phyloP scores from a whole-genome alignment of 1,140 invertebrate species.

The Contarinia nasturtii region DNA sequence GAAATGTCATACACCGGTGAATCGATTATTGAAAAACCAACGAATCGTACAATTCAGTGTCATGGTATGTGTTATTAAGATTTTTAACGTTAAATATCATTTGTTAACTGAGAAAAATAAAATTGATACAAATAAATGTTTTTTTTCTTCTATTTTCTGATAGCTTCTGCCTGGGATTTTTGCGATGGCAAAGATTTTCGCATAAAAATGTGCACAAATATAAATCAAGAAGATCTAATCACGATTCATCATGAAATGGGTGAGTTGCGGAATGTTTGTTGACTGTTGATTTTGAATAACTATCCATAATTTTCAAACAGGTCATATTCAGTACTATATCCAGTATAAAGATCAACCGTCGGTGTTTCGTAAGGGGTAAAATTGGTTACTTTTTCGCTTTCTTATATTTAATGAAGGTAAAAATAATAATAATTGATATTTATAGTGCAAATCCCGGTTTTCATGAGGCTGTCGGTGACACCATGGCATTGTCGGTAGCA shows the following conservation, averaged over 20 bases:
- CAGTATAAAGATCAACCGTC: slow-evolving; percentile 48
- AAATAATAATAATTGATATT: no score
- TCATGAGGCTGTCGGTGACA: slow-evolving; percentile 53
- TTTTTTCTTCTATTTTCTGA: no score
- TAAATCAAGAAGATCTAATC: slow-evolving; percentile 41
- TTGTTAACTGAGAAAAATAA: no score
- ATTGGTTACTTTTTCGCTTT: no score
- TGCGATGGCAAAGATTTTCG: slow-evolving; percentile 36
- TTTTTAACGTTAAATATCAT: no score
- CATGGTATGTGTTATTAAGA: no score
- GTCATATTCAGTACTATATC: slow-evolving; percentile 55
- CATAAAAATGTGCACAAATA: slow-evolving; percentile 60
- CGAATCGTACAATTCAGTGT: slow-evolving; percentile 39
- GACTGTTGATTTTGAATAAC: no score
- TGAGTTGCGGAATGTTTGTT: no score
- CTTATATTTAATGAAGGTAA: no score
- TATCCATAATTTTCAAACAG: slow-evolving; percentile 54
- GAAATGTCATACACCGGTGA: neutral
- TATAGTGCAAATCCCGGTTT: slow-evolving; percentile 68
- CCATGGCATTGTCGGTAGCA: slow-evolving; percentile 40
- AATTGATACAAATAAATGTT: no score
- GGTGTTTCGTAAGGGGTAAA: slow-evolving; percentile 39
- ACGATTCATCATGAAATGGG: slow-evolving; percentile 1
- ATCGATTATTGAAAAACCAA: slow-evolving; percentile 26
- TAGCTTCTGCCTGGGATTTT: slow-evolving; percentile 67